These are phyloP conservation scores for Mus spretus DNA, from an alignment of 2,797 vertebrate species.

Conservation along the genomic window DNA sequence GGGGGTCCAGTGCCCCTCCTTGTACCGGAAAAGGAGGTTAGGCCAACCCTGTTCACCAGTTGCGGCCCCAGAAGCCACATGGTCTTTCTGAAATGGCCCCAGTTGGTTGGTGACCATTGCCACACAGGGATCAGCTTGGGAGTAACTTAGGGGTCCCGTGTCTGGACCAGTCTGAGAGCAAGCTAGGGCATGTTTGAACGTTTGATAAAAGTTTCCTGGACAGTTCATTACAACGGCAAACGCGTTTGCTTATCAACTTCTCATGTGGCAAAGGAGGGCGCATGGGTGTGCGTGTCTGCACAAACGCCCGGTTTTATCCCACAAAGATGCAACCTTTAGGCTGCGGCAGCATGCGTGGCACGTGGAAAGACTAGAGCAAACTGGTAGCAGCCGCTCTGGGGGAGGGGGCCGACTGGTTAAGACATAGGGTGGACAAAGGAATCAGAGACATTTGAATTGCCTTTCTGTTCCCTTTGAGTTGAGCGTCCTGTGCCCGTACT, in stretches of 20 bases:
- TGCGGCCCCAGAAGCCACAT: not conserved
- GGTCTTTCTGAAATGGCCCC: slow-evolving; percentile 19
- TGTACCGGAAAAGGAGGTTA: not conserved
- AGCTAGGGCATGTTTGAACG: not conserved
- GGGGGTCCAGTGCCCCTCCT: not conserved
- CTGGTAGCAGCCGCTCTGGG: not conserved
- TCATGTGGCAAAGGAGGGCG: not conserved
- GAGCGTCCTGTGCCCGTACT: too few species aligned
- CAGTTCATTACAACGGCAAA: not conserved
- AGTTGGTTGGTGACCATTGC: not conserved
- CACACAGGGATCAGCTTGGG: not conserved
- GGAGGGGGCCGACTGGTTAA: not conserved
- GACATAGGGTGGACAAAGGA: not conserved
- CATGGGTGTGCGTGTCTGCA: not conserved
- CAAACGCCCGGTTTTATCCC: not conserved
- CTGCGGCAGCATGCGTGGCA: not conserved
- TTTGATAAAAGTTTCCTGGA: not conserved
- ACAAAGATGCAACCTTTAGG: not conserved
- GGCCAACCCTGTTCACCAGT: not conserved
- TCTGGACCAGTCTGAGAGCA: not conserved
- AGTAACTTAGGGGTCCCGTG: not conserved
- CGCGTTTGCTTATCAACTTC: not conserved
- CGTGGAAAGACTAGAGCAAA: not conserved
- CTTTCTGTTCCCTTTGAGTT: not conserved
- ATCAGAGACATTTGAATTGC: not conserved